Percentiles rank a stretch among this genome's conserved stretches.
Evolutionary conservation across 2,113 vertebrate genomes (phyloP).

Genomic region (Thermophis baileyi): DNA sequence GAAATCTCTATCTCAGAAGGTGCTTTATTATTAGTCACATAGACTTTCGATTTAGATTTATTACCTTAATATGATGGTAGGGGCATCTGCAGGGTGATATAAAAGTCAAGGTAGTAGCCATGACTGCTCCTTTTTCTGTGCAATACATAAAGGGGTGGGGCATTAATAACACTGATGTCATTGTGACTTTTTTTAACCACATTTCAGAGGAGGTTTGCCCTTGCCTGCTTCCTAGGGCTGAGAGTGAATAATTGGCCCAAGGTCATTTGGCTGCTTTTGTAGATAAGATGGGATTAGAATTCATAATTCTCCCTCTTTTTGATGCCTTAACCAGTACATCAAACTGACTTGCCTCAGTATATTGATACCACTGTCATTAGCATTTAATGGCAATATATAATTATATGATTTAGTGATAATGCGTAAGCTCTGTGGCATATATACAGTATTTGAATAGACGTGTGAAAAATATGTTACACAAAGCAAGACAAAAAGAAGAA

Average conservation of each 20-base stretch:
- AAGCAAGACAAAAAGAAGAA: not conserved
- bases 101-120: not conserved
- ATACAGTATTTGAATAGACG: not conserved
- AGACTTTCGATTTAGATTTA: not conserved
- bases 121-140: not conserved
- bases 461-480: not conserved
- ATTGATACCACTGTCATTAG: not conserved
- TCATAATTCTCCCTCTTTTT: not conserved
- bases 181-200: not conserved
- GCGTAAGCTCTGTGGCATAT: not conserved
- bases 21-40: not conserved
- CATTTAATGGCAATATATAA: not conserved
- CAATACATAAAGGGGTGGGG: not conserved
- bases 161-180: not conserved
- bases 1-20: not conserved
- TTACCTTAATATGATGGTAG: not conserved
- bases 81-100: not conserved
- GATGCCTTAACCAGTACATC: not conserved
- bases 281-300: not conserved
- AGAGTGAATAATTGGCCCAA: not conserved
- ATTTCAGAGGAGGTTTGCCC: not conserved
- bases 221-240: not conserved
- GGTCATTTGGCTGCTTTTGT: not conserved
- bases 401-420: not conserved
- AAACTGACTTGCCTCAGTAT: not conserved